phyloP scores from a whole-genome alignment of 1,140 invertebrate species.

The Gryllus bimaculatus region DNA sequence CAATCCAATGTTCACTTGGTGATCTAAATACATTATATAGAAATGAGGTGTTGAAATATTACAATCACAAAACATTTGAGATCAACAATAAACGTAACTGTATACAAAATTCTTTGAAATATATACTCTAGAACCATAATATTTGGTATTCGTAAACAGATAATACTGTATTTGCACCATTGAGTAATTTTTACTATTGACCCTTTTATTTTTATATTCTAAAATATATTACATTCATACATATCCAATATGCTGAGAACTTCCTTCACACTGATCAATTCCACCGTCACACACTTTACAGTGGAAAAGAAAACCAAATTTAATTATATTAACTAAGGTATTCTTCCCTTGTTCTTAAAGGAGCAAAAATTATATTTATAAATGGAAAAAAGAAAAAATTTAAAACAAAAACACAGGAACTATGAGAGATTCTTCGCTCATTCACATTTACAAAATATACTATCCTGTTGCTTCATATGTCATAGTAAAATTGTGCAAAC shows the following conservation, averaged over 20 bases:
- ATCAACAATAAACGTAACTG: not conserved
- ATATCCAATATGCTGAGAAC: no score
- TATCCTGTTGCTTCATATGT: not conserved
- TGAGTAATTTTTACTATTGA: not conserved
- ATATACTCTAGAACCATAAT: not conserved
- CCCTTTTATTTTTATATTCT: not conserved
- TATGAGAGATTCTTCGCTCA: not conserved
- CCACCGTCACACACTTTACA: no score
- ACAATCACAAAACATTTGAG: conserved; percentile 5
- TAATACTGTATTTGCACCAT: conserved; percentile 5
- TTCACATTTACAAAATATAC: not conserved
- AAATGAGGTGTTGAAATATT: not conserved
- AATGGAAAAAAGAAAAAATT: not conserved
- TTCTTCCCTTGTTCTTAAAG: not conserved
- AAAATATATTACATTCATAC: not conserved
- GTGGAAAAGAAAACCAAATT: no score
- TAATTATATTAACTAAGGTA: no score
- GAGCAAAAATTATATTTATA: not conserved
- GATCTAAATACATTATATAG: not conserved
- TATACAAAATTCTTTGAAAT: conserved; percentile 2
- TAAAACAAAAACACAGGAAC: not conserved
- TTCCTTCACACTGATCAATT: no score
- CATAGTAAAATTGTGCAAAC: not conserved
- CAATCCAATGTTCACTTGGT: not conserved
- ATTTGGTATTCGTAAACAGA: not conserved